Base-by-base conservation (phyloP, 2,888 invertebrate genomes). In the Nasonovia ribisnigri region DNA sequence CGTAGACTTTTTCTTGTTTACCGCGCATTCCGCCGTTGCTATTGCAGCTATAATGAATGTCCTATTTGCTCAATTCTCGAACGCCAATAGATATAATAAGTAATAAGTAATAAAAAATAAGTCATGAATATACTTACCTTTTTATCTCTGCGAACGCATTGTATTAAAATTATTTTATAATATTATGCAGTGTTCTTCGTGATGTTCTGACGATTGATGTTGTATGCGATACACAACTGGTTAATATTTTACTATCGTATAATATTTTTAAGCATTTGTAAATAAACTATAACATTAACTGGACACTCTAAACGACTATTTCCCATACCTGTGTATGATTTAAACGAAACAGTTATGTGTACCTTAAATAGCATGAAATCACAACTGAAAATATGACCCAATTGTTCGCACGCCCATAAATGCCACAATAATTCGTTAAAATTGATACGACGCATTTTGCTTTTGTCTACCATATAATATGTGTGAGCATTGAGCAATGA, bases 1-100 rank as follows among this genome's bases (percentile, higher is more conserved):
- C 87, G 86, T 87, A 86, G 92, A 46, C 77, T 77, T 91, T 60
- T 91, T 84, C 60, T 89, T n/a, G 60, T 60, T 89, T 43, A 46
- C n/a, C 16, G 51, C 43, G 11, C 48, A 42, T 91, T 91, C 91
- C 86, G n/a, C 16, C 84, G 48, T 46, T 57, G n/a, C 89, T 29
- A 26, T 77, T 51, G 48, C 54, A 54, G 54, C 11, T 16, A 36
- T 87, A 92, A 92, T 87, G 60, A 92, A 46, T n/a, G 91, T 60
- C 57, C 86, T 86, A 48, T 90, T 90, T 67, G 67, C 90, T 36
- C 43, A 67, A 51, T n/a, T 1, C 24, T 57, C 43, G 48, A 29
- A 43, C 67, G n/a, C 36, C 90, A 43, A 77, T 48, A 48, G 29
- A 57, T 57, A 57, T 57, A 57, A 8, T 26, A 57, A 57, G 57